phyloP scores from a whole-genome alignment of 2,888 invertebrate species.

The Marasmarcha lunaedactyla region DNA sequence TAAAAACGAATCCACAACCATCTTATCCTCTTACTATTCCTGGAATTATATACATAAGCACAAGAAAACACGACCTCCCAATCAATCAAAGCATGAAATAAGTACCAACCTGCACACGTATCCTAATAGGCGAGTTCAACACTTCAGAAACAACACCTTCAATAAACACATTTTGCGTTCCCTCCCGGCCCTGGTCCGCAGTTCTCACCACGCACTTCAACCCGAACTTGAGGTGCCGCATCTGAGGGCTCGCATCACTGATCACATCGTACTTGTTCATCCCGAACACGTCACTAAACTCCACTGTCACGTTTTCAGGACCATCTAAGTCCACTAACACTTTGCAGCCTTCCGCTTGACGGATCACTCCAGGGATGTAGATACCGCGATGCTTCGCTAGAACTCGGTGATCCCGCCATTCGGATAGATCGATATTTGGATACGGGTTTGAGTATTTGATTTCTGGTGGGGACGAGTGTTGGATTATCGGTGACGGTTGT shows the following conservation, averaged over 20 bases:
- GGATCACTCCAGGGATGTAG: constrained; percentile 91
- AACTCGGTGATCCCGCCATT: constrained; percentile 94
- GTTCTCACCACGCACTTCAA: constrained; percentile 85
- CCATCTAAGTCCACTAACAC: constrained; percentile 88
- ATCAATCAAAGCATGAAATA: too few relatives aligned
- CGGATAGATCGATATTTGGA: constrained; percentile 84
- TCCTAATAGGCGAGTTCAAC: constrained; percentile 55
- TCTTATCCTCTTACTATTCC: too few relatives aligned
- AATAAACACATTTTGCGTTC: constrained; percentile 81
- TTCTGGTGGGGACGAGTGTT: constrained; percentile 68
- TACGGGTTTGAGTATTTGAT: constrained; percentile 60
- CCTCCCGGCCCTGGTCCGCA: constrained; percentile 66
- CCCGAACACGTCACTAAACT: constrained; percentile 83
- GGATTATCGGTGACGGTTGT: constrained; percentile 51
- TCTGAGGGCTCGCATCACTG: constrained; percentile 91
- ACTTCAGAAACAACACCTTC: constrained; percentile 82
- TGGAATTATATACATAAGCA: too few relatives aligned
- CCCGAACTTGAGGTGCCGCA: constrained; percentile 82
- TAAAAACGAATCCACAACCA: too few relatives aligned
- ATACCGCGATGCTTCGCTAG: constrained; percentile 86
- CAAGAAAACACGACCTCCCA: too few relatives aligned
- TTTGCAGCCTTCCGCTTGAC: constrained; percentile 76
- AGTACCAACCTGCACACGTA: constrained; percentile 58
- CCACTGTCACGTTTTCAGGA: constrained; percentile 75
- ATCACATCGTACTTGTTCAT: constrained; percentile 88